phyloP scores from a whole-genome alignment of 2,113 vertebrate species.

The Sinocyclocheilus grahami region DNA sequence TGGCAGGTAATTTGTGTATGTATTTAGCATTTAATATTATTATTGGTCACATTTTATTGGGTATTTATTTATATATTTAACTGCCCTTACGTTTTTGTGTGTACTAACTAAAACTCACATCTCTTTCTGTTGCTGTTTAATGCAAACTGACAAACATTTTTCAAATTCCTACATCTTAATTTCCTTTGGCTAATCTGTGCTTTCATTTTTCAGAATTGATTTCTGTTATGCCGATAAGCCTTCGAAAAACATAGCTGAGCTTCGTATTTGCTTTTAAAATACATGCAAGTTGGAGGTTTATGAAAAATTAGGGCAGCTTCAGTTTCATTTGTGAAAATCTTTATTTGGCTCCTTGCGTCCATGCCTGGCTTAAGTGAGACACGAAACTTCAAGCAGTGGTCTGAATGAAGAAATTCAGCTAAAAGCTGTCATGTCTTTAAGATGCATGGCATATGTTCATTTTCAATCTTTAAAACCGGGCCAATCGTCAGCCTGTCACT shows the following conservation, averaged over 20 bases:
- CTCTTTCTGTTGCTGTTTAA: not conserved
- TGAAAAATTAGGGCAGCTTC: slow-evolving; percentile 16
- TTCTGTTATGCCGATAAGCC: slow-evolving; percentile 23
- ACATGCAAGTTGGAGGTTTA: slow-evolving; percentile 46
- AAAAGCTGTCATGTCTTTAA: slow-evolving; percentile 46
- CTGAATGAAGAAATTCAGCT: not conserved
- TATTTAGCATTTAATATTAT: not conserved
- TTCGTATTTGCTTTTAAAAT: slow-evolving; percentile 9
- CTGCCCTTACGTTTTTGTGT: not conserved
- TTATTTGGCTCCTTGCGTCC: not conserved
- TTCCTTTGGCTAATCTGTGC: slow-evolving; percentile 33
- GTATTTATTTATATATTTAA: not conserved
- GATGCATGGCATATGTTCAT: slow-evolving; percentile 55
- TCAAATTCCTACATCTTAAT: slow-evolving; percentile 26
- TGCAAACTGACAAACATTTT: slow-evolving; percentile 14
- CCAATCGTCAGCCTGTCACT: slow-evolving; percentile 54
- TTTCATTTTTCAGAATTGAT: slow-evolving; percentile 39
- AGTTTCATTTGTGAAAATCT: slow-evolving; percentile 34
- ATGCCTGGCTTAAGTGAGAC: not conserved
- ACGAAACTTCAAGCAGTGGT: slow-evolving; percentile 3
- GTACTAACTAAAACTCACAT: not conserved
- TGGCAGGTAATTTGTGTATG: not conserved
- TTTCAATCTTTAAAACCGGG: slow-evolving; percentile 56
- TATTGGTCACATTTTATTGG: not conserved
- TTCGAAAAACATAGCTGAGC: slow-evolving; percentile 11